A percentile compares a stretch with the other conserved stretches of the same genome.
Evolutionary conservation across 2,888 invertebrate genomes (phyloP).

Genomic region (Drosophila pseudotalamancana): DNA sequence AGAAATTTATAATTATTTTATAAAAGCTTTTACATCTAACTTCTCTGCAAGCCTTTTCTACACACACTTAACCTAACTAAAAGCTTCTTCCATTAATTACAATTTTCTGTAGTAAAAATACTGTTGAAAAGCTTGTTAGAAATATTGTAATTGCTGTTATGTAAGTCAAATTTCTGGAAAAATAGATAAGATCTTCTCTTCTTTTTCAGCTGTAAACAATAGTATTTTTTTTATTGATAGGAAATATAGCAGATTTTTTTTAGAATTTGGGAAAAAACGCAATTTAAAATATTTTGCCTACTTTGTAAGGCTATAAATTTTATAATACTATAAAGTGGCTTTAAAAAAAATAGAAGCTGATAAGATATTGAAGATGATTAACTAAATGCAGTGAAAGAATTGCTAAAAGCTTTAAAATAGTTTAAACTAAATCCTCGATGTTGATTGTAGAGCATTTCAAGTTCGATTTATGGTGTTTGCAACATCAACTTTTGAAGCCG

Average conservation of each 20-base stretch:
- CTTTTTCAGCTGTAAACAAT: not conserved
- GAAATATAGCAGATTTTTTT: too few relatives aligned
- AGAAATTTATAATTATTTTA: too few relatives aligned
- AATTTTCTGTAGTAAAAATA: too few relatives aligned
- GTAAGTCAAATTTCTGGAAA: not conserved
- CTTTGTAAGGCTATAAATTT: too few relatives aligned
- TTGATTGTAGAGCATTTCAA: constrained; percentile 39
- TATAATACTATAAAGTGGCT: too few relatives aligned
- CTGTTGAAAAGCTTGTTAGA: not conserved
- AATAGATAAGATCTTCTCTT: not conserved
- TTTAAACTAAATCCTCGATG: too few relatives aligned
- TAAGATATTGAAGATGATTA: not conserved
- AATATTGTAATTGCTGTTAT: not conserved
- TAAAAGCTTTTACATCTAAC: too few relatives aligned
- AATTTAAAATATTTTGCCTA: too few relatives aligned
- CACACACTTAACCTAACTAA: not conserved
- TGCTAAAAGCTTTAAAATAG: too few relatives aligned
- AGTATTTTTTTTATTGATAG: not conserved
- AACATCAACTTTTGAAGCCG: constrained; percentile 36
- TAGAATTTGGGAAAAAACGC: not conserved
- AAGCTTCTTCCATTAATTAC: not conserved
- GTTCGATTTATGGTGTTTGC: not conserved
- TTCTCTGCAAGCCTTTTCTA: not conserved
- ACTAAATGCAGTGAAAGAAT: too few relatives aligned
- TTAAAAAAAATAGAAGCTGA: not conserved